Evolutionary conservation across 2,797 vertebrate species (phyloP).

Genomic region (Tinamus major): DNA sequence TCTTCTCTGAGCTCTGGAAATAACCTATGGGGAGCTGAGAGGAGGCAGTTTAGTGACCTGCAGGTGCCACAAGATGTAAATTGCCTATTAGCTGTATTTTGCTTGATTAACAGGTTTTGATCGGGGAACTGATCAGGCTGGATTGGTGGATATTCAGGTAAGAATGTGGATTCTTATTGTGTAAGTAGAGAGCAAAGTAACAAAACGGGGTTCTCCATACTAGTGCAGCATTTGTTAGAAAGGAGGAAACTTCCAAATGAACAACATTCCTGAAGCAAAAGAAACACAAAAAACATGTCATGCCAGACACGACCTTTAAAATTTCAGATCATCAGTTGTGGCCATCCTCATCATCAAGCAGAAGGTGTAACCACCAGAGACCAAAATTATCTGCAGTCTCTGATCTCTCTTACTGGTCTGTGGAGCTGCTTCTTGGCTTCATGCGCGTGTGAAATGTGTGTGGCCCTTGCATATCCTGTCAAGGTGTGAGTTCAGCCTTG

Average conservation of each 20-base stretch:
- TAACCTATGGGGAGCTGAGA: background rate
- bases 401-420: background rate
- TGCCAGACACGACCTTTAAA: background rate
- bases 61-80: background rate
- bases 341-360: background rate
- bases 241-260: background rate
- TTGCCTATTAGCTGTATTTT: conserved; percentile 35
- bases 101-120: conserved; percentile 19
- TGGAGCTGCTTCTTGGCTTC: background rate
- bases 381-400: background rate
- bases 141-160: conserved; percentile 26
- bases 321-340: background rate
- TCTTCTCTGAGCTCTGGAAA: background rate
- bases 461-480: fast-evolving
- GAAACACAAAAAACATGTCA: fast-evolving
- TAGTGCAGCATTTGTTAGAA: background rate
- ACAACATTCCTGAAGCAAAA: background rate
- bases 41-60: background rate
- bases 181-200: background rate
- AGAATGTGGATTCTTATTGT: conserved; percentile 18
- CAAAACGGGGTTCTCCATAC: background rate
- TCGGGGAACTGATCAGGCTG: background rate
- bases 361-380: background rate
- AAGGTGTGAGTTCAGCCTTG: background rate
- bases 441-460: background rate